Base-by-base conservation (phyloP, 2,797 vertebrate genomes). In the Cebuella pygmaea region DNA sequence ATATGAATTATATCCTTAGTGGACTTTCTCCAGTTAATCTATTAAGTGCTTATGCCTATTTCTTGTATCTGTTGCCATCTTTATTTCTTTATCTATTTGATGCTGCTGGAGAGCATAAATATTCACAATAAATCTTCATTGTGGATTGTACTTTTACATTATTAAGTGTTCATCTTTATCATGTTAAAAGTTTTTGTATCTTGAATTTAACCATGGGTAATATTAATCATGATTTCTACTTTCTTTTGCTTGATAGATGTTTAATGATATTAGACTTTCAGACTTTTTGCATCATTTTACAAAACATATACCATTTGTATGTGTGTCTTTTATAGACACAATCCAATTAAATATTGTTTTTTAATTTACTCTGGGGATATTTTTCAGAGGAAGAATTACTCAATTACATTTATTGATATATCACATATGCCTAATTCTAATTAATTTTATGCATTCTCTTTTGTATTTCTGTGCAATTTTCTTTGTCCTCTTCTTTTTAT, bases 11-110 rank as follows among this genome's bases (percentile, higher is more conserved):
- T 81, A 55, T 75, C 50, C 52, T 84, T 89, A 84, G 39, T 90
- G 90, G 27, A 94, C 90, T 93, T 87, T 93, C 89, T 87, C 44
- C 20, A 44, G 64, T 95, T 84, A 93, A 82, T 79, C 52, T 94
- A 8, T 55, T 88, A 91, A 80, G 27, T 96, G 5, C 57, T 84
- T 89, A 7, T 27, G 27, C 19, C 55, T 94, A n/a, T 95, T 92
- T 83, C 48, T 95, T 75, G 17, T 79, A 59, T 93, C 44, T 90
- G 14, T 93, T 90, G 41, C 36, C 22, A 6, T 61, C 61, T 81
- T 86, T 87, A 20, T 92, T 30, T 20, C 41, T 55, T 79, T 79
- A 41, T 84, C 41, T 88, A 44, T 36, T 79, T 94, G n/a, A 14
- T 91, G 36, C 72, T 82, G 26, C 72, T 85, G 64, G 48, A 48